Base-by-base conservation (phyloP, 2,888 invertebrate genomes). In the Microchrysa polita region DNA sequence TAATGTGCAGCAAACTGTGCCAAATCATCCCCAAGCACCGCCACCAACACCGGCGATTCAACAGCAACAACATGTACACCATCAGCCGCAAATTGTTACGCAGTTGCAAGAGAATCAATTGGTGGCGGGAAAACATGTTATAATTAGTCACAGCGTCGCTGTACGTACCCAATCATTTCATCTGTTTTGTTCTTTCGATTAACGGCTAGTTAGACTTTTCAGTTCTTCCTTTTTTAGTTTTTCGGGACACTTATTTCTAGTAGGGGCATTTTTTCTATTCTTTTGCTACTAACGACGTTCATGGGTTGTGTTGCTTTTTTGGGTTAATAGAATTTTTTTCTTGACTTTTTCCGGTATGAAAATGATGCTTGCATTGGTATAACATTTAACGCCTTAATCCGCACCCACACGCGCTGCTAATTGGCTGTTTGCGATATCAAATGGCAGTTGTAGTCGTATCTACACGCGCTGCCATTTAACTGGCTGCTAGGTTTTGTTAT, bases 41-140 rank as follows among this genome's bases (percentile, higher is more conserved):
- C 22, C n/a, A 55, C 5, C 55, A 5, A 14, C 12, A 12, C 10
- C 12, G 12, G 5, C 22, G 9, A 59, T n/a, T 27, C 57, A 57
- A 57, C 59, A 63, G 63, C 63, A 63, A 63, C 67, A 14, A 52
- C 55, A 69, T 27, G 73, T 74, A 14, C 73, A 61, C 74, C 77
- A 77, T 14, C 78, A 63, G n/a, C 77, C 65, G 10, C 71, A 71
- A 63, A 77, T 60, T 48, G 40, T 67, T 16, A 61, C 59, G 23
- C 74, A 74, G 55, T 55, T 61, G 5, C 72, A 74, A 57, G 69
- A 75, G n/a, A 67, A 48, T 22, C 76, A 75, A 55, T 10, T 67
- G 20, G 34, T 74, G 44, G 57, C 72, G 16, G 74, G 67, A 4
- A 75, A 74, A 53, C 74, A 75, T 74, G 63, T 75, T 18, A 42